phyloP scores from a whole-genome alignment of 2,888 invertebrate genomes.

The Keiferia lycopersicella region DNA sequence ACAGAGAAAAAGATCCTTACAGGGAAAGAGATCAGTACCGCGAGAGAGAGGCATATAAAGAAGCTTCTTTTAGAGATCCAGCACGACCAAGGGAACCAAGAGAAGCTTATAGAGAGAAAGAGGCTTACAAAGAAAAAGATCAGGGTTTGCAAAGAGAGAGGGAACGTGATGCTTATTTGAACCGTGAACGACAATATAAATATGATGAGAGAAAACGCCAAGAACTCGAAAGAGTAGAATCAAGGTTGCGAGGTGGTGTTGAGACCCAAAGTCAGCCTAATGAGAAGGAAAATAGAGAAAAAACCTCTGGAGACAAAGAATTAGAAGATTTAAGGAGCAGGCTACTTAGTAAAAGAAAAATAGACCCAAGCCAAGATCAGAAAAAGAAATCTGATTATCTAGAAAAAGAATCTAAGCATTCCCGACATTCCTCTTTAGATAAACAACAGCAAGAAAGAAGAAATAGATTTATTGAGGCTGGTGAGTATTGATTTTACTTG shows the following conservation, averaged over 20 bases:
- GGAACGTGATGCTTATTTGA: slow-evolving; percentile 57
- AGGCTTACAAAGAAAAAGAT: slow-evolving; percentile 63
- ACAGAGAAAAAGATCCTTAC: slow-evolving; percentile 63
- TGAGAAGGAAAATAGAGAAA: slow-evolving; percentile 76
- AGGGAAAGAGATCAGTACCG: slow-evolving; percentile 65
- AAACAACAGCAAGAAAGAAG: slow-evolving; percentile 82
- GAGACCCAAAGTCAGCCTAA: slow-evolving; percentile 64
- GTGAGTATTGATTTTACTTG: slow-evolving; percentile 52
- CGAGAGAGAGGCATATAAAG: slow-evolving; percentile 71
- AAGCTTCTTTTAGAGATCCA: slow-evolving; percentile 60
- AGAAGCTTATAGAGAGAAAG: slow-evolving; percentile 63
- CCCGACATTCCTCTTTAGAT: slow-evolving; percentile 65
- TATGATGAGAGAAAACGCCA: slow-evolving; percentile 63
- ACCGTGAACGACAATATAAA: slow-evolving; percentile 66
- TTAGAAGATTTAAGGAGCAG: slow-evolving; percentile 89
- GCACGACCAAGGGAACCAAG: slow-evolving; percentile 56
- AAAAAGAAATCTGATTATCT: slow-evolving; percentile 69
- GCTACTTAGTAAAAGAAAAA: slow-evolving; percentile 85
- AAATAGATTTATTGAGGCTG: slow-evolving; percentile 86
- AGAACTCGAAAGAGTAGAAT: slow-evolving; percentile 59
- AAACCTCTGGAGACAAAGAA: slow-evolving; percentile 80
- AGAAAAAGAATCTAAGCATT: slow-evolving; percentile 69
- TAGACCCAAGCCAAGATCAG: slow-evolving; percentile 73
- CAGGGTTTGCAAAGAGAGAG: slow-evolving; percentile 60
- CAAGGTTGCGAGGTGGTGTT: slow-evolving; percentile 66